Evolutionary conservation across 2,888 invertebrate species (phyloP).

Genomic region (Melipona beecheii): DNA sequence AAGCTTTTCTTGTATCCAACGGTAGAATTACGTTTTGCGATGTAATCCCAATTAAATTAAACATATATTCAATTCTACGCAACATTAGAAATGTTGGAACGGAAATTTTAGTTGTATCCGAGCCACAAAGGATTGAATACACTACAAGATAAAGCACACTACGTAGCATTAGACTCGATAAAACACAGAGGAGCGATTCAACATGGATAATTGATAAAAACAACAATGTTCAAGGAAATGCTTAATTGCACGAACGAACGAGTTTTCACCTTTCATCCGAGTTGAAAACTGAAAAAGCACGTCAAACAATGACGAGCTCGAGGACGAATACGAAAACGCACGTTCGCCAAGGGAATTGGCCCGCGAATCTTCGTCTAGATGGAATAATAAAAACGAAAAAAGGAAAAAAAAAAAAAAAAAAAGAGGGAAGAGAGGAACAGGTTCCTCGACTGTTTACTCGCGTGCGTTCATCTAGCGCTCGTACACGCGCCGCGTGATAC

Average conservation of each 20-base stretch:
- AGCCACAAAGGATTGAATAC: no score
- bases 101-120: no score
- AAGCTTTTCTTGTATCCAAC: no score
- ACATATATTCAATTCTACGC: no score
- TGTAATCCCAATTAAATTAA: no score
- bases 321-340: background rate
- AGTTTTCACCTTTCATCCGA: background rate
- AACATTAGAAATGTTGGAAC: no score
- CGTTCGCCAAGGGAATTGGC: slow-evolving; percentile 11
- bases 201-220: background rate
- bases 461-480: slow-evolving; percentile 36
- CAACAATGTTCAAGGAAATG: background rate
- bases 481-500: slow-evolving; percentile 11
- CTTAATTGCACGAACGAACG: background rate
- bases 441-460: slow-evolving; percentile 28
- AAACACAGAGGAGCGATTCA: background rate
- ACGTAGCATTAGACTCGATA: no score
- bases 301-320: background rate
- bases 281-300: background rate
- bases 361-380: slow-evolving; percentile 9
- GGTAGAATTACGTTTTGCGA: no score
- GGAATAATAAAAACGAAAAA: slow-evolving; percentile 57
- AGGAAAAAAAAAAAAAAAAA: no score
- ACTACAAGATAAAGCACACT: no score
- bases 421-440: background rate